These are phyloP conservation scores for Cyprinodon brontotheroides DNA, from an alignment of 2,113 vertebrate genomes.

Conservation along the genomic window DNA sequence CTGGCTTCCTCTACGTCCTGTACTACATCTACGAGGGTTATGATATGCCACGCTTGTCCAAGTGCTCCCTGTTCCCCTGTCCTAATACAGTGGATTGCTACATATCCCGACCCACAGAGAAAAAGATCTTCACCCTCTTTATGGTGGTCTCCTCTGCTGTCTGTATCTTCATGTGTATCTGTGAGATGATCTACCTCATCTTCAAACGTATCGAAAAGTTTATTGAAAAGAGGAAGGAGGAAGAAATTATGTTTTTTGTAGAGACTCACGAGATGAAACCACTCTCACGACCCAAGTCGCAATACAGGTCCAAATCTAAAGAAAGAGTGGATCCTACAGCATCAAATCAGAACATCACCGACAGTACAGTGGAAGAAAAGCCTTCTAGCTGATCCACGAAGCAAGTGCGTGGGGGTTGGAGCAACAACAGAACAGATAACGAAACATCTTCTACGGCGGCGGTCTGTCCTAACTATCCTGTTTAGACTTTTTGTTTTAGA, in stretches of 20 bases:
- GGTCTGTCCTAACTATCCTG: no score
- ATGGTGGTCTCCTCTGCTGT: conserved; percentile 85
- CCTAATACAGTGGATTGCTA: conserved; percentile 92
- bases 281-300: conserved; percentile 10
- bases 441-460: no score
- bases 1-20: conserved; percentile 87
- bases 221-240: neutral
- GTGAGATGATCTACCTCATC: conserved; percentile 88
- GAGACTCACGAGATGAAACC: conserved; percentile 36
- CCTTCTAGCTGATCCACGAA: neutral
- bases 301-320: conserved; percentile 40
- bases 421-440: no score
- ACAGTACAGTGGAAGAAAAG: conserved; percentile 33
- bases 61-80: conserved; percentile 85
- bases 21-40: conserved; percentile 83
- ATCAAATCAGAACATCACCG: conserved; percentile 63
- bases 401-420: no score
- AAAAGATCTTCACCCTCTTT: conserved; percentile 94
- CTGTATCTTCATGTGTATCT: conserved; percentile 87
- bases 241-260: neutral
- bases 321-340: conserved; percentile 56
- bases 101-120: conserved; percentile 90
- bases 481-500: no score
- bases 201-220: conserved; percentile 78
- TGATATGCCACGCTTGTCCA: conserved; percentile 83